Base-by-base conservation (phyloP, 1,140 invertebrate genomes). In the Drosophila dunni region DNA sequence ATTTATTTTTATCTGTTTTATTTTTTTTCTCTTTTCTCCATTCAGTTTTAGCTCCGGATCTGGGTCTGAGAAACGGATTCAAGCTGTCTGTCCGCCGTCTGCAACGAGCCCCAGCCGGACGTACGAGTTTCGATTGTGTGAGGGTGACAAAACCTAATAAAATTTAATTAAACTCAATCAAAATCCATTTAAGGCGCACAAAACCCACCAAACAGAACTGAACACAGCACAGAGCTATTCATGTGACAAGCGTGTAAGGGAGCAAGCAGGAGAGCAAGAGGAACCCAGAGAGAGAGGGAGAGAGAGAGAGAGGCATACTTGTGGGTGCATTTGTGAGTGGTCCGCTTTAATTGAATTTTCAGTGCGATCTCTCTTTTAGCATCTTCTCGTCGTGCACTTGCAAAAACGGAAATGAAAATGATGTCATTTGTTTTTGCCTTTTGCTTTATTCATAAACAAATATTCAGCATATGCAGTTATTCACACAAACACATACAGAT, bases 131-230 rank as follows among this genome's bases (percentile, higher is more conserved):
- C 51, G 48, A 45, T 44, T 71, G 57, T 67, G 54, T 65, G 84
- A 89, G 84, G 84, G 84, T 88, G 84, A 88, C 84, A 88, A 88
- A 88, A 88, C 84, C 84, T 88, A 88, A 88, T 88, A 88, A 88
- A 88, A 89, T 88, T 88, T 88, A 89, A 88, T 88, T 88, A 88
- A 88, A 89, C 84, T 89, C 84, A 88, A 88, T 88, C 84, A 88
- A 88, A 88, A 88, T 89, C 74, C 84, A 88, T 88, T 88, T 88
- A 88, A 89, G 81, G 82, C 82, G 70, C 61, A 69, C 74, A 81
- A 71, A 62, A 63, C 60, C 48, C 64, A 46, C 42, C 61, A 65
- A 50, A 40, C 53, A 56, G 11, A 10, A 45, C 50, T 11, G 48
- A 65, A 13, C 34, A 54, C 51, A 53, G 51, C 3, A 13, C n/a